Percentiles rank a stretch among this genome's conserved stretches.
Conservation (phyloP, 2,888 invertebrate species). For the Pterostichus niger region DNA sequence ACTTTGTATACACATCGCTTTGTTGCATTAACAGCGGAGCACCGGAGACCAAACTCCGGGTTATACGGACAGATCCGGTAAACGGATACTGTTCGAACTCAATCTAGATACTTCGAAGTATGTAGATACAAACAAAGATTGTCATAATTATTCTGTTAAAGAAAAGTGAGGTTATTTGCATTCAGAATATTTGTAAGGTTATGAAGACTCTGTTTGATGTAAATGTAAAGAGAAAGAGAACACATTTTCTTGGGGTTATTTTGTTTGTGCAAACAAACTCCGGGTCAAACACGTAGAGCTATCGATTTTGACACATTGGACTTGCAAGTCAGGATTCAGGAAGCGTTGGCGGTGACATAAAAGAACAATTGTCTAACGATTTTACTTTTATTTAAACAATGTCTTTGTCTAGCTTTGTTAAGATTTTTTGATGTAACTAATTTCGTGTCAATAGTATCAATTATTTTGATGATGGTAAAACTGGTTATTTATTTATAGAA, state of each 20-base stretch:
- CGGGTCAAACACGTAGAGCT: conserved; percentile 26
- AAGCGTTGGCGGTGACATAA: conserved; percentile 17
- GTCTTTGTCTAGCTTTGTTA: conserved; percentile 31
- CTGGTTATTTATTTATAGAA: conserved; percentile 32
- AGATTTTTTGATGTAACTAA: neutral
- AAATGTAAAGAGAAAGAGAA: conserved; percentile 13
- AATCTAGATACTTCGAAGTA: too few relatives aligned
- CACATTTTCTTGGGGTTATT: conserved; percentile 8
- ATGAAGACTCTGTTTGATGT: conserved; percentile 7
- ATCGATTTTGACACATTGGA: conserved; percentile 19
- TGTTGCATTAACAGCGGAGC: conserved; percentile 24
- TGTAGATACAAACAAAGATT: too few relatives aligned
- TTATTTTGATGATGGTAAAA: neutral
- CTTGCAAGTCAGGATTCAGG: conserved; percentile 44
- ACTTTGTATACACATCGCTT: conserved; percentile 26
- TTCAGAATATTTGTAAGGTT: neutral
- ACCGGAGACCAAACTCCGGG: neutral
- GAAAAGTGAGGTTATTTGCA: too few relatives aligned
- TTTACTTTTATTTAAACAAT: conserved; percentile 53
- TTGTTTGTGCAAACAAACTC: conserved; percentile 17
- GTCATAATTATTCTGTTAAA: too few relatives aligned
- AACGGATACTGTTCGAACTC: too few relatives aligned
- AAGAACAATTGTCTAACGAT: conserved; percentile 32
- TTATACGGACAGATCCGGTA: neutral
- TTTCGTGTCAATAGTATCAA: neutral